Percentiles rank a stretch among this genome's conserved stretches.
Evolutionary conservation across 1,140 invertebrate genomes (phyloP).

Genomic region (Orius insidiosus): DNA sequence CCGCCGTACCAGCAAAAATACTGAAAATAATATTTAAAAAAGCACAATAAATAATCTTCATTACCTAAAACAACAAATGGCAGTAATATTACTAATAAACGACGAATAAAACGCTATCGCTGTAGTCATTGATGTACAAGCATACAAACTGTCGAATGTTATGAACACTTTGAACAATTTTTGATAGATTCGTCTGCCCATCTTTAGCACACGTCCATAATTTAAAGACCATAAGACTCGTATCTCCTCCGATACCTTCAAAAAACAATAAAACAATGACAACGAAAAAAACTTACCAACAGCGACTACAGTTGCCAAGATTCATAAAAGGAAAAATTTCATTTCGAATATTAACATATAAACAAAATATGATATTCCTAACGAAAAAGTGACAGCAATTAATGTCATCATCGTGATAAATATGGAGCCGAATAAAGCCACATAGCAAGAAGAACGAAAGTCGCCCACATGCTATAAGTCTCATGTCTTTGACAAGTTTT

Average conservation of each 20-base stretch:
- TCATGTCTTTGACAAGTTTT: conserved; percentile 59
- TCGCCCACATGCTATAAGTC: conserved; percentile 57
- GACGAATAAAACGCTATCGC: conserved; percentile 84
- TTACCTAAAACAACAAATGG: conserved; percentile 85
- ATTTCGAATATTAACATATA: conserved; percentile 75
- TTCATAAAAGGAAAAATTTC: conserved; percentile 93
- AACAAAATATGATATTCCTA: conserved; percentile 81
- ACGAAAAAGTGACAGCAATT: conserved; percentile 63
- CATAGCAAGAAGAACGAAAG: conserved; percentile 67
- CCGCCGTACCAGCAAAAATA: conserved; percentile 79
- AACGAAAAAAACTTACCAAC: conserved; percentile 53
- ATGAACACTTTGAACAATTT: conserved; percentile 60
- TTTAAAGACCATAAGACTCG: conserved; percentile 86
- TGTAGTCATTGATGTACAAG: conserved; percentile 87
- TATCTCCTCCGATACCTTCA: conserved; percentile 78
- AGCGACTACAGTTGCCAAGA: conserved; percentile 78
- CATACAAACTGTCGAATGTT: conserved; percentile 73
- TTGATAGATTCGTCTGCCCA: conserved; percentile 37
- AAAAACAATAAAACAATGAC: no score
- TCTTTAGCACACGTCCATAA: conserved; percentile 62
- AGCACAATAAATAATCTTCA: conserved; percentile 3
- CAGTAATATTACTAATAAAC: conserved; percentile 77
- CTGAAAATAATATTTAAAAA: conserved; percentile 35
- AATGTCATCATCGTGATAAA: conserved; percentile 74
- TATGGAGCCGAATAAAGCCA: conserved; percentile 79